These are phyloP conservation scores for Aphidius colemani DNA, from an alignment of 2,888 invertebrate species.

Conservation along the genomic window DNA sequence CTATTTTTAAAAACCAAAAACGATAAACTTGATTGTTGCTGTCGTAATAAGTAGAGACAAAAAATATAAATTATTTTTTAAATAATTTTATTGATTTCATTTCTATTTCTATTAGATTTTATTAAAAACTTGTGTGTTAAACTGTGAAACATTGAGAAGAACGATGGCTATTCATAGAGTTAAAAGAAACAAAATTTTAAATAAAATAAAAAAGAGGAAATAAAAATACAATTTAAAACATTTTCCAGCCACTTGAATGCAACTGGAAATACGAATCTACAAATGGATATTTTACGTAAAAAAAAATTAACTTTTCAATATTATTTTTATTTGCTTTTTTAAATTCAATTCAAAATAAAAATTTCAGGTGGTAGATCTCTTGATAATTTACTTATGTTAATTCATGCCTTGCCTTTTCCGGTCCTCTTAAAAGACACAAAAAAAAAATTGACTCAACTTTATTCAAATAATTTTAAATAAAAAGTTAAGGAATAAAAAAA, in stretches of 20 bases:
- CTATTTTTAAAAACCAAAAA: no score
- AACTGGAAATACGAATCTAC: no score
- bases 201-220: conserved; percentile 2
- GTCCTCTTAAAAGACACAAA: conserved; percentile 28
- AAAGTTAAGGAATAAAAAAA: no score
- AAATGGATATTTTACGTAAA: no score
- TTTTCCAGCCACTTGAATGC: neutral
- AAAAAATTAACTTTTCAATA: no score
- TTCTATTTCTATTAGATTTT: conserved; percentile 13
- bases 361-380: conserved; percentile 9
- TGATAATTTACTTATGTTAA: conserved; percentile 9
- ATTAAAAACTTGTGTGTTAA: conserved; percentile 11
- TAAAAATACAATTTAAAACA: neutral
- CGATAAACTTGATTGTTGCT: no score
- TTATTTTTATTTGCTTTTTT: neutral
- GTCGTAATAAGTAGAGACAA: no score
- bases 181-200: neutral
- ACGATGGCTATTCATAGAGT: conserved; percentile 17
- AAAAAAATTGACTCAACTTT: conserved; percentile 50
- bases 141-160: conserved; percentile 11
- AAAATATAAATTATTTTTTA: no score
- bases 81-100: neutral
- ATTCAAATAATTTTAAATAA: no score
- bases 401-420: conserved; percentile 14
- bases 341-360: neutral